Evolutionary conservation across 2,113 vertebrate species (phyloP).

Genomic region (Erythrolamprus reginae): DNA sequence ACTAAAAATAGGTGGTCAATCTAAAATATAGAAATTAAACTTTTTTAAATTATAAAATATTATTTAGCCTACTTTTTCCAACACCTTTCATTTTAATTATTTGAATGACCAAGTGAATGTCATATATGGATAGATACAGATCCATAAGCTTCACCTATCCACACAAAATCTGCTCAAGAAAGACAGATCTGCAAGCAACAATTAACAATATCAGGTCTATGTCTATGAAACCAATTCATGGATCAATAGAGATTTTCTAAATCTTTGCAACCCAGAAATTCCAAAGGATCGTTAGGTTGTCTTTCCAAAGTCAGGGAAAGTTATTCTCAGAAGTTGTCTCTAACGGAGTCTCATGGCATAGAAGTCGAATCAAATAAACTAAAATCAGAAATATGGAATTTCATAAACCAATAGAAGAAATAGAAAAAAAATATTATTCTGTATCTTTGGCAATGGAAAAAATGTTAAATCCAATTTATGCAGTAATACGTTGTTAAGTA

Average conservation of each 20-base stretch:
- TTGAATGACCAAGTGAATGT: neutral
- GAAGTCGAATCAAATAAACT: too few species aligned
- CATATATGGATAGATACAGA: neutral
- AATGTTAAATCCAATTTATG: neutral
- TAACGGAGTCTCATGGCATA: too few species aligned
- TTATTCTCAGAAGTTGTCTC: neutral
- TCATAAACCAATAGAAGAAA: neutral
- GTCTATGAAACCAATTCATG: neutral
- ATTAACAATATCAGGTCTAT: neutral
- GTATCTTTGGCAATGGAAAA: neutral
- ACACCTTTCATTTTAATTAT: neutral
- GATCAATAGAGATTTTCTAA: neutral
- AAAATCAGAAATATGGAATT: neutral
- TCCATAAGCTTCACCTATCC: neutral
- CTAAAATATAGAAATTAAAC: neutral
- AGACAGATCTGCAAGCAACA: neutral
- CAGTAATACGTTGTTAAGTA: conserved; percentile 4
- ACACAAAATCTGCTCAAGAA: neutral
- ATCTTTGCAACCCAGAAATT: neutral
- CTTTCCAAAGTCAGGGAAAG: neutral
- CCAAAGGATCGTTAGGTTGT: neutral
- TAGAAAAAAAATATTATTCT: neutral
- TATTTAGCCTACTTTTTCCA: neutral
- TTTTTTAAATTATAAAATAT: neutral
- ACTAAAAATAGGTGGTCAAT: neutral